Evolutionary conservation across 1,140 invertebrate species (phyloP).

Genomic region (Delia radicum): DNA sequence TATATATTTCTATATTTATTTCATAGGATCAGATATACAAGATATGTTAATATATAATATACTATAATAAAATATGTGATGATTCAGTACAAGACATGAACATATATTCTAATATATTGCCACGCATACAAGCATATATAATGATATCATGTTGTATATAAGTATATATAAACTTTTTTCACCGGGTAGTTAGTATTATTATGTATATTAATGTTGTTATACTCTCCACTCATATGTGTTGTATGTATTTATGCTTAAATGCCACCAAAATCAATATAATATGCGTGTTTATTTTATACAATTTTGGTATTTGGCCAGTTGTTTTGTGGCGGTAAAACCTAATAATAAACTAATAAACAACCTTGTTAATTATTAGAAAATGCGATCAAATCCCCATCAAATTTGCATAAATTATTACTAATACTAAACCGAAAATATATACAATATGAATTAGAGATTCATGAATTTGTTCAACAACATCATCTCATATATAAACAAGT

Average conservation of each 20-base stretch:
- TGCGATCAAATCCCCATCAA: neutral
- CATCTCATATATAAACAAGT: too few relatives aligned
- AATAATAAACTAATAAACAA: neutral
- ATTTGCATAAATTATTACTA: slow-evolving; percentile 16
- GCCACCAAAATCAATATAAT: neutral
- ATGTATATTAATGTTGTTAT: neutral
- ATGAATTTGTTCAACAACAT: neutral
- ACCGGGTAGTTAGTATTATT: too few relatives aligned
- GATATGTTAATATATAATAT: too few relatives aligned
- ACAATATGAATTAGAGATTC: neutral
- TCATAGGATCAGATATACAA: too few relatives aligned
- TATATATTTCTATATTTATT: too few relatives aligned
- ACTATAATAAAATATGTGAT: too few relatives aligned
- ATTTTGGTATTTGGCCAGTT: neutral
- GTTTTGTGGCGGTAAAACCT: neutral
- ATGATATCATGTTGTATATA: too few relatives aligned
- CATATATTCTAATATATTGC: too few relatives aligned
- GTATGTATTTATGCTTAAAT: neutral
- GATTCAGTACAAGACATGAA: too few relatives aligned
- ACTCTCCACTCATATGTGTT: too few relatives aligned
- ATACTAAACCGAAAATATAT: neutral
- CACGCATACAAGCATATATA: too few relatives aligned
- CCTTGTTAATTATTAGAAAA: slow-evolving; percentile 26
- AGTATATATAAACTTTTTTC: too few relatives aligned
- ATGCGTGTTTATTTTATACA: neutral